Evolutionary conservation across 2,113 vertebrate genomes (phyloP).

Genomic region (Phalacrocorax carbo): DNA sequence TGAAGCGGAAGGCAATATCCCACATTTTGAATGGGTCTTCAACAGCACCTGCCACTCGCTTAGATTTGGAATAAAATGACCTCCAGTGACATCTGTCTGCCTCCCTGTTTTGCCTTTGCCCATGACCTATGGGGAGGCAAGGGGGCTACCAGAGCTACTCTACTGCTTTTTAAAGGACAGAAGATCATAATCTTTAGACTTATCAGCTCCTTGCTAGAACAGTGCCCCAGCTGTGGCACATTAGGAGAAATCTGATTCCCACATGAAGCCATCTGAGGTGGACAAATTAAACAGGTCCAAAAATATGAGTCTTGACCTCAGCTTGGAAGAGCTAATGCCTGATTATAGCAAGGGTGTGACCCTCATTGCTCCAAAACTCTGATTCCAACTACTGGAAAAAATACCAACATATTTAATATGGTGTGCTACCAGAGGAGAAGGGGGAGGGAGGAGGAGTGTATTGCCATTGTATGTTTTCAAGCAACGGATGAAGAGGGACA

Average conservation of each 20-base stretch:
- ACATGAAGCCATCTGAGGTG: background rate
- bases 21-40: background rate
- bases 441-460: background rate
- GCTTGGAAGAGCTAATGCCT: background rate
- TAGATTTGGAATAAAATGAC: background rate
- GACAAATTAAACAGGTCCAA: background rate
- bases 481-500: background rate
- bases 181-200: background rate
- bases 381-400: background rate
- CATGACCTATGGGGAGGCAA: background rate
- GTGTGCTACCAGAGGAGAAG: background rate
- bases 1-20: background rate
- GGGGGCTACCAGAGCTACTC: background rate
- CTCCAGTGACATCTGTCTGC: background rate
- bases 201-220: background rate
- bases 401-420: background rate
- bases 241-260: background rate
- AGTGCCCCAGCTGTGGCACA: background rate
- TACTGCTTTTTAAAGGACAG: background rate
- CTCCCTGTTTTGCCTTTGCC: background rate
- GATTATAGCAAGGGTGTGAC: background rate
- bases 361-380: background rate
- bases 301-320: background rate
- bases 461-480: constrained; percentile 34
- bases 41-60: background rate